phyloP scores from a whole-genome alignment of 1,140 invertebrate genomes.

The Leptopilina clavipes region DNA sequence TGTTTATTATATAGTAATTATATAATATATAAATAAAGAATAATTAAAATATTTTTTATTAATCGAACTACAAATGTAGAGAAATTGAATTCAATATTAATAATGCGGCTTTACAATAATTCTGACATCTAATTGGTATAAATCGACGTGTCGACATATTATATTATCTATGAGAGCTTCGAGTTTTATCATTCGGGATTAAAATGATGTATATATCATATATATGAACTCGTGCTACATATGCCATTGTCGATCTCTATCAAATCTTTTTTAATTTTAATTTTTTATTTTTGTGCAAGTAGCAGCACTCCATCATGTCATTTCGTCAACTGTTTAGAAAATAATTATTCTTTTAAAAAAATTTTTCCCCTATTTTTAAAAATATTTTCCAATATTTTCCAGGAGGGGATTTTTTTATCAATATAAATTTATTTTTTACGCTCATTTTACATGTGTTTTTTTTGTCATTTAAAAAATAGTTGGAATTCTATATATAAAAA shows the following conservation, averaged over 20 bases:
- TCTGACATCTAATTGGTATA: conserved; percentile 4
- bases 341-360: neutral
- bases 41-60: too few relatives aligned
- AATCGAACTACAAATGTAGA: too few relatives aligned
- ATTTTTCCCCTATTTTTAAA: neutral
- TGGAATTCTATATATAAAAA: too few relatives aligned
- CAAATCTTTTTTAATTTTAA: neutral
- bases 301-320: neutral
- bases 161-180: neutral
- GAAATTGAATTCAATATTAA: neutral
- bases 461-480: too few relatives aligned
- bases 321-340: neutral
- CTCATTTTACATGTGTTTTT: too few relatives aligned
- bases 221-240: neutral
- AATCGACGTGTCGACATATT: conserved; percentile 8
- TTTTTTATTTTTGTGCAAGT: neutral
- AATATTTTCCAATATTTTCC: neutral
- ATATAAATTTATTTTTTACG: too few relatives aligned
- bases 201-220: neutral
- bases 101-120: neutral
- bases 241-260: conserved; percentile 15
- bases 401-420: too few relatives aligned
- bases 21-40: too few relatives aligned
- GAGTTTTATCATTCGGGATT: conserved; percentile 1
- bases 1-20: too few relatives aligned